Evolutionary conservation across 2,888 invertebrate genomes (phyloP), one percentile per base, ranked within the genome.

Genomic region (Hedychridium roseum): DNA sequence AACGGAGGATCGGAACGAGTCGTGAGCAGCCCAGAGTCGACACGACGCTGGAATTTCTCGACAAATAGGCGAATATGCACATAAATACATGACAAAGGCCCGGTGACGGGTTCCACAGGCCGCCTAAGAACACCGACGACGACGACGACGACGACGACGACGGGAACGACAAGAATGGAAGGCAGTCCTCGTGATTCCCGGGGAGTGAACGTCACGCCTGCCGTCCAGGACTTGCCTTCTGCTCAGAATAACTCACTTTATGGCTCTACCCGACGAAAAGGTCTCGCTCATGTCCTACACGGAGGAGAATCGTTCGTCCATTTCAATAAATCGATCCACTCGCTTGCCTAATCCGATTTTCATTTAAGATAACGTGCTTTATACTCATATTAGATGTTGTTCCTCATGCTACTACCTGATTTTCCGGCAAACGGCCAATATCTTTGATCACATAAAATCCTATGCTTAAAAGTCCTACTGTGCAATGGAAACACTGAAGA

Each of bases 11-110:
- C 48, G 59, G 56, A 61, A 41, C 60, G 58, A 64, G 60, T 69
- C 69, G 68, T 68, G 70, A 68, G 64, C 57, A 58, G 50, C 61
- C 66, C 64, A 66, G 65, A 70, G 58, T 58, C 66, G 60, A 70
- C 70, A 70, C 58, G 63, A 37, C 51, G 45, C 56, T 60, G 70
- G 70, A 70, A 70, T 70, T 70, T 69, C 70, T 68, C 69, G 68
- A 70, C 70, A 70, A 70, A 70, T 70, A 69, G 69, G 65, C 64
- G 68, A 70, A 70, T 70, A 69, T 70, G 70, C 69, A 63, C 70
- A 70, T 70, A 70, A 70, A 70, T 68, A 70, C 67, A 65, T 69
- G 64, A 66, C 68, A 68, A 64, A 69, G 60, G 54, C 45, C 50
- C 39, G n/a, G 54, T 57, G 57, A 63, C 54, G 57, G 43, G 52